Evolutionary conservation across 2,797 vertebrate species (phyloP).

Genomic region (Discoglossus pictus): DNA sequence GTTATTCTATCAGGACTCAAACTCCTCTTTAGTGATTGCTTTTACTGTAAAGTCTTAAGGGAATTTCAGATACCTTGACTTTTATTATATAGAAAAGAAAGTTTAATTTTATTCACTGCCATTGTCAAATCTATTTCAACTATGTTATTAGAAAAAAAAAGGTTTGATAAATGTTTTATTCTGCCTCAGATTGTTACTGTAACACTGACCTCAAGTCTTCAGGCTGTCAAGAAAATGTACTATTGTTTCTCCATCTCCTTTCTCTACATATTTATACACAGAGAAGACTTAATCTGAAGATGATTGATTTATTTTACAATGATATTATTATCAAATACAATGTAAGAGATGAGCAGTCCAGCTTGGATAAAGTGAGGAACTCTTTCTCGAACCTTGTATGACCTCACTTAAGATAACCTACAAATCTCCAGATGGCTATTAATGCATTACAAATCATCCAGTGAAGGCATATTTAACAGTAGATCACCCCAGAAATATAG

Average conservation of each 20-base stretch:
- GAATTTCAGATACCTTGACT: not conserved
- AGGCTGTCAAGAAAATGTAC: not conserved
- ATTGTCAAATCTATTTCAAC: conserved; percentile 12
- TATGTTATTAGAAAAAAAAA: conserved; percentile 10
- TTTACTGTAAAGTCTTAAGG: conserved; percentile 5
- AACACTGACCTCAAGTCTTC: not conserved
- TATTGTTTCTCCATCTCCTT: not conserved
- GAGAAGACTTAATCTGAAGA: no score
- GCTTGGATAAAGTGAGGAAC: no score
- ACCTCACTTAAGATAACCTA: no score
- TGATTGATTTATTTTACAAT: no score
- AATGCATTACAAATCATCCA: no score
- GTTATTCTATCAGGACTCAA: no score
- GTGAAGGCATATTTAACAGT: no score
- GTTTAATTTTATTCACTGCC: not conserved
- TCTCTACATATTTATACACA: not conserved
- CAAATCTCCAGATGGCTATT: no score
- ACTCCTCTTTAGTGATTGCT: conserved; percentile 5
- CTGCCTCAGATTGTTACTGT: not conserved
- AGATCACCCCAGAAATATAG: no score
- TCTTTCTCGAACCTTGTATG: no score
- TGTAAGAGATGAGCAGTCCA: no score
- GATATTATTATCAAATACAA: no score
- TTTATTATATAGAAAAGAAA: conserved; percentile 21
- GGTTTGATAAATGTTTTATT: conserved; percentile 19